phyloP scores from a whole-genome alignment of 1,140 invertebrate genomes.

The Matsumurasca onukii region DNA sequence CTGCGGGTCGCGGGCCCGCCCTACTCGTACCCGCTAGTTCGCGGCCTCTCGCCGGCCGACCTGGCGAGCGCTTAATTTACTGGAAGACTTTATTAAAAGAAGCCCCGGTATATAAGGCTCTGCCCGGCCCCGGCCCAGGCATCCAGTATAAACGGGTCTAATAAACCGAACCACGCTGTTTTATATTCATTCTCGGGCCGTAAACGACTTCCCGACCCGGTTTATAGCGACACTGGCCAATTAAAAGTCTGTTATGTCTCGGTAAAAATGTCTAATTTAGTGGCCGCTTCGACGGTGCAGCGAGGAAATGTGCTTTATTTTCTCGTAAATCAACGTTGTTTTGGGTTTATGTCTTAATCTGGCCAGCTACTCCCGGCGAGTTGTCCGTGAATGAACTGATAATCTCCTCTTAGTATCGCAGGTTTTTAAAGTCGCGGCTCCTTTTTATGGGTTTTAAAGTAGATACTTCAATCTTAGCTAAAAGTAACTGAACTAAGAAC shows the following conservation, averaged over 20 bases:
- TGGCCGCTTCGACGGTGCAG: not conserved
- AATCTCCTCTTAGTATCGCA: no score
- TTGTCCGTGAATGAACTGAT: no score
- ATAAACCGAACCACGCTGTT: conserved; percentile 13
- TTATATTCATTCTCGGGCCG: conserved; percentile 14
- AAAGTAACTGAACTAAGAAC: no score
- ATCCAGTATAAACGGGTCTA: conserved; percentile 13
- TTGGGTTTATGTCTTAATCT: not conserved
- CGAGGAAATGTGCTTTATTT: no score
- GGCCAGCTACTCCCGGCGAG: no score
- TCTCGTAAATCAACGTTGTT: conserved; percentile 1
- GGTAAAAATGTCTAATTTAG: conserved; percentile 11
- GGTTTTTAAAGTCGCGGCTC: no score
- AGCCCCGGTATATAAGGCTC: conserved; percentile 2
- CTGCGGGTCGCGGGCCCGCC: not conserved
- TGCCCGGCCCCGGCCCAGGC: not conserved
- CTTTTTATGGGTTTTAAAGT: no score
- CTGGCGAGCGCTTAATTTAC: conserved; percentile 12
- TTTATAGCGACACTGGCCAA: conserved; percentile 15
- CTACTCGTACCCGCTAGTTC: no score
- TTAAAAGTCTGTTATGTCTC: conserved; percentile 3
- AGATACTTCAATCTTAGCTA: no score
- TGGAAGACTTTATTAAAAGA: conserved; percentile 8
- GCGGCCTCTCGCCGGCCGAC: no score
- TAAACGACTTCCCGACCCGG: not conserved